Evolutionary conservation across 1,140 invertebrate genomes (phyloP).

Genomic region (Sycobia sp.): DNA sequence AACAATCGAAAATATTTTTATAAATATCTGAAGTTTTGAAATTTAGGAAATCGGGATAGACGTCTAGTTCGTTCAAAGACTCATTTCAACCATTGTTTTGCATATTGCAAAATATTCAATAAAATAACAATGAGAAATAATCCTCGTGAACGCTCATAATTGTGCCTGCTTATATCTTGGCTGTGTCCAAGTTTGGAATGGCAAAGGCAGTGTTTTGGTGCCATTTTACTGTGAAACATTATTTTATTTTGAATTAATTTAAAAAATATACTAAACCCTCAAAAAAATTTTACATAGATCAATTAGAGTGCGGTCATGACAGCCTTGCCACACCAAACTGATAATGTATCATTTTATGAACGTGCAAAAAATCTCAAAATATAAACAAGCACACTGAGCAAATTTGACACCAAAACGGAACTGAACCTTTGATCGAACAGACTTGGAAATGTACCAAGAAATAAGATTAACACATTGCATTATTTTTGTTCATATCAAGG

Average conservation of each 20-base stretch:
- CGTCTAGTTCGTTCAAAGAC: conserved; percentile 52
- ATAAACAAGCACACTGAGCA: conserved; percentile 67
- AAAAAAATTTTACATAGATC: conserved; percentile 22
- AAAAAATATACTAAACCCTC: conserved; percentile 5
- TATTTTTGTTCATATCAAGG: conserved; percentile 52
- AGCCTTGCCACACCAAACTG: conserved; percentile 66
- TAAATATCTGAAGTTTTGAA: not conserved
- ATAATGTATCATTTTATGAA: conserved; percentile 42
- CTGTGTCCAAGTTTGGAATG: conserved; percentile 67
- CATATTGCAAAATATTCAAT: conserved; percentile 24
- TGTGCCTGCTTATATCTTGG: conserved; percentile 67
- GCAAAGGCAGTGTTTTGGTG: conserved; percentile 77
- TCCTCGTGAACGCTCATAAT: conserved; percentile 52
- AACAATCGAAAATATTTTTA: too few relatives aligned
- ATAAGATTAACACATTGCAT: conserved; percentile 59
- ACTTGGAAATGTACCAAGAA: conserved; percentile 64
- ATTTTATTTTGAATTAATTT: conserved; percentile 11
- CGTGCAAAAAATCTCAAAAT: conserved; percentile 49
- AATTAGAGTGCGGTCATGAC: conserved; percentile 57
- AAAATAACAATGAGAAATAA: conserved; percentile 33
- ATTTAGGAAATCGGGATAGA: conserved; percentile 22
- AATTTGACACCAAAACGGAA: conserved; percentile 69
- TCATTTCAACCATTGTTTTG: conserved; percentile 38
- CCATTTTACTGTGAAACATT: conserved; percentile 56
- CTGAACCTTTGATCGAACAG: conserved; percentile 64